These are phyloP conservation scores for Trachelus troglodyta DNA, from an alignment of 2,888 invertebrate species.

Conservation along the genomic window DNA sequence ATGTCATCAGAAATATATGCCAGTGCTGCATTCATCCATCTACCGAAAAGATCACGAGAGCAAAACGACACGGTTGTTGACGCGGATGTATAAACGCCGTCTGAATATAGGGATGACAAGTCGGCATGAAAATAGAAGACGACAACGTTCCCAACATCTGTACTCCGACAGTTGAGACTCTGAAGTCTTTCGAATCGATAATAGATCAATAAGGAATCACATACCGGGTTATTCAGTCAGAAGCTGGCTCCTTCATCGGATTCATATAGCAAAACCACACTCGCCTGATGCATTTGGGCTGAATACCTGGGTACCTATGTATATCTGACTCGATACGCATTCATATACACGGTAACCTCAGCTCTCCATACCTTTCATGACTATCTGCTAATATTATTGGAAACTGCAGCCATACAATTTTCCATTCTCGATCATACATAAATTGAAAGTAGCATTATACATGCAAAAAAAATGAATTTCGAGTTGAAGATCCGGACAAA, in stretches of 20 bases:
- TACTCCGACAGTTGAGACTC: not conserved
- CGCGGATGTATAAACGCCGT: not conserved
- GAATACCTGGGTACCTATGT: not conserved
- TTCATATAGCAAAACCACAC: not conserved
- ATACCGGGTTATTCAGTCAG: not conserved
- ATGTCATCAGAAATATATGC: not conserved
- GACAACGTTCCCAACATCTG: not conserved
- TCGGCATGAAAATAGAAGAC: constrained; percentile 11
- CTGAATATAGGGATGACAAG: constrained; percentile 1
- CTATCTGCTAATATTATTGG: not conserved
- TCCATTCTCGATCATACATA: not conserved
- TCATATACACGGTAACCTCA: not conserved
- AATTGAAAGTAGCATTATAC: not conserved
- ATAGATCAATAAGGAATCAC: not conserved
- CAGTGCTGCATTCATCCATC: not conserved
- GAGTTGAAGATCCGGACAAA: not conserved
- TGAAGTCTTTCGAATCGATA: not conserved
- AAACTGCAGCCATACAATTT: not conserved
- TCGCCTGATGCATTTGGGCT: not conserved
- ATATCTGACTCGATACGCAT: not conserved
- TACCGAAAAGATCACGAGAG: not conserved
- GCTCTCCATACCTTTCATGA: not conserved
- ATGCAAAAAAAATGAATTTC: not conserved
- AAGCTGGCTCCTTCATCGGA: not conserved
- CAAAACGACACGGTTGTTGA: not conserved